Evolutionary conservation across 2,888 invertebrate species (phyloP), one percentile per base, ranked within the genome.

Genomic region (Anorthoa munda): DNA sequence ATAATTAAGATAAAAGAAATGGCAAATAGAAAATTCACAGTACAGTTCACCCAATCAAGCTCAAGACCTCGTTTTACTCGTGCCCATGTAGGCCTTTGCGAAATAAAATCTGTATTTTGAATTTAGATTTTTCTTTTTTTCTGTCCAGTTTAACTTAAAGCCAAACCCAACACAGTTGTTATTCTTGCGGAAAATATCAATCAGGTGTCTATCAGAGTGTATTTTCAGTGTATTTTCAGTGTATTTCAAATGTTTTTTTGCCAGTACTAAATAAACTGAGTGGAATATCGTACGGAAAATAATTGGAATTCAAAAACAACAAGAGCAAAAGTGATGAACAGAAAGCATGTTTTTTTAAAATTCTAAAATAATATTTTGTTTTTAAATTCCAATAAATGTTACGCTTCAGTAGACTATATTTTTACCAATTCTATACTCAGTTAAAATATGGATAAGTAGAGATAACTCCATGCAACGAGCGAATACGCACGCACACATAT

Each of bases 251-350:
- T n/a, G n/a, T n/a, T n/a, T 48, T 50, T 75, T 75, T 51, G 21
- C 12, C 7, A 17, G 23, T 55, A 61, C 4, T 39, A 39, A 51
- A 60, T 53, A 48, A 26, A 48, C 39, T 18, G 11, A 15, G 18
- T 48, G 9, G 46, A 75, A 51, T 64, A 56, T 64, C 12, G 23
- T 58, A 50, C 23, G 15, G 15, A 13, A 73, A n/a, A 61, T 45
- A 39, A 71, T 45, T 17, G 18, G 13, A 55, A 18, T 26, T n/a
- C 11, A 17, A 60, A 60, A 68, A 60, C 53, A 46, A 21, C 21
- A 46, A 12, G 1, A n/a, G 11, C n/a, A 23, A 56, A 39, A 23
- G 23, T 17, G 17, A 73, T 31, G 55, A 31, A 5, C 7, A 12
- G n/a, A n/a, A 39, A 45, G n/a, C 18, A 46, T 50, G 46, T 50